These are phyloP conservation scores for Streblospio benedicti DNA, from an alignment of 1,140 invertebrate species.

Conservation along the genomic window DNA sequence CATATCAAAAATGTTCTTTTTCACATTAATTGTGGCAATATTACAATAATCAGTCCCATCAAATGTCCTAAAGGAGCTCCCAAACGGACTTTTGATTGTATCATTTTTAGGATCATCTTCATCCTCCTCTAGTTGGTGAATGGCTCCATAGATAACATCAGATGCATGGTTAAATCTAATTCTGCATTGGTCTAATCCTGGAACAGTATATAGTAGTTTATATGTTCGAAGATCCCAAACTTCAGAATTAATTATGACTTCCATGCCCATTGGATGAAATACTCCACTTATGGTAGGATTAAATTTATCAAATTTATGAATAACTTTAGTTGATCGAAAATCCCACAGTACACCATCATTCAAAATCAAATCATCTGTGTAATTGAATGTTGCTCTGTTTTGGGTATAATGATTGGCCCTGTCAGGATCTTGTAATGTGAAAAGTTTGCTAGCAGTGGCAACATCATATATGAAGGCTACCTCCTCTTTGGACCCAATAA, in stretches of 20 bases:
- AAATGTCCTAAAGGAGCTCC: constrained; percentile 85
- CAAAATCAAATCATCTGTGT: constrained; percentile 83
- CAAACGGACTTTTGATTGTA: constrained; percentile 54
- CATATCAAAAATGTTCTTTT: constrained; percentile 53
- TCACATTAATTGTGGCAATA: constrained; percentile 84
- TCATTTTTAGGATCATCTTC: constrained; percentile 58
- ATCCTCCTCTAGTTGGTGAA: constrained; percentile 60
- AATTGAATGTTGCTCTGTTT: constrained; percentile 88
- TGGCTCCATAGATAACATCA: constrained; percentile 56
- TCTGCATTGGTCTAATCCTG: constrained; percentile 76
- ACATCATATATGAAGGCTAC: constrained; percentile 83
- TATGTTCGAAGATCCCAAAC: constrained; percentile 91
- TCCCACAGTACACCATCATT: constrained; percentile 96
- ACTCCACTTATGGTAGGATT: constrained; percentile 89
- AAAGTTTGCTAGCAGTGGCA: constrained; percentile 64
- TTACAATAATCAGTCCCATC: constrained; percentile 87
- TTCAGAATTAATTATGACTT: constrained; percentile 58
- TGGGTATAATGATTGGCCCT: constrained; percentile 85
- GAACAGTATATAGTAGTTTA: constrained; percentile 85
- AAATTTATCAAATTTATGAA: constrained; percentile 94
- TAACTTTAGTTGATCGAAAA: constrained; percentile 59
- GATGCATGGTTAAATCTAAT: constrained; percentile 52
- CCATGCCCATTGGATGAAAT: constrained; percentile 93
- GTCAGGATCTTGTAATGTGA: constrained; percentile 62
- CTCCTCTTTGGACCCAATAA: constrained; percentile 64